Conservation (phyloP, 2,113 vertebrate genomes). For the Sebastes schlegelii region DNA sequence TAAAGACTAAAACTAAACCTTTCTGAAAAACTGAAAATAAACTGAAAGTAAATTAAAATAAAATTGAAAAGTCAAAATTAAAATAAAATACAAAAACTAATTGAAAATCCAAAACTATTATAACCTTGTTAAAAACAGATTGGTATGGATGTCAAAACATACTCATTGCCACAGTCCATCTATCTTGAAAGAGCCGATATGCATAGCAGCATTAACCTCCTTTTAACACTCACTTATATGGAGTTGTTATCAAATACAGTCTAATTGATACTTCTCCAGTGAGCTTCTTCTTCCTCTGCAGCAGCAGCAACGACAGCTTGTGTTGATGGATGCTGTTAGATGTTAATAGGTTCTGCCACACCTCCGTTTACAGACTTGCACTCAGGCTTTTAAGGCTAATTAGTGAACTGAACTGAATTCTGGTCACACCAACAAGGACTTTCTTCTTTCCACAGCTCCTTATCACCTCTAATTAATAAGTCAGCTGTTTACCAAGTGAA, state of each 20-base stretch:
- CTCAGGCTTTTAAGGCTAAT: slow-evolving; percentile 45
- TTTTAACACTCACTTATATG: neutral
- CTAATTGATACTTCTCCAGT: neutral
- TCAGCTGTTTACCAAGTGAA: slow-evolving; percentile 15
- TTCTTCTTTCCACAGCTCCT: slow-evolving; percentile 9
- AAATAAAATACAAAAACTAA: too few species aligned
- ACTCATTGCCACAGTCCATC: neutral
- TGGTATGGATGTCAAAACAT: neutral
- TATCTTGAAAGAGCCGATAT: neutral
- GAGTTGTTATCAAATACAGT: neutral
- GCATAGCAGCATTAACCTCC: neutral
- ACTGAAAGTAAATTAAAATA: too few species aligned
- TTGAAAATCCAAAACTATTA: too few species aligned
- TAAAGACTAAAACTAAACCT: too few species aligned
- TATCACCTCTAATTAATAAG: slow-evolving; percentile 28
- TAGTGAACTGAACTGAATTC: slow-evolving; percentile 15
- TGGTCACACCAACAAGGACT: slow-evolving; percentile 1
- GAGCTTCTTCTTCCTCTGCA: neutral
- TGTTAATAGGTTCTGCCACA: slow-evolving; percentile 19
- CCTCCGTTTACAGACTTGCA: slow-evolving; percentile 21
- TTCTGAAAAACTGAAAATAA: too few species aligned
- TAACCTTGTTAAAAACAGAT: too few species aligned
- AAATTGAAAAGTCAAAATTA: too few species aligned
- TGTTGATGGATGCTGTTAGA: neutral
- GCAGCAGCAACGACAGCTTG: slow-evolving; percentile 4